Conservation (phyloP, 2,888 invertebrate genomes). For the Brachypalpus laphriformis region DNA sequence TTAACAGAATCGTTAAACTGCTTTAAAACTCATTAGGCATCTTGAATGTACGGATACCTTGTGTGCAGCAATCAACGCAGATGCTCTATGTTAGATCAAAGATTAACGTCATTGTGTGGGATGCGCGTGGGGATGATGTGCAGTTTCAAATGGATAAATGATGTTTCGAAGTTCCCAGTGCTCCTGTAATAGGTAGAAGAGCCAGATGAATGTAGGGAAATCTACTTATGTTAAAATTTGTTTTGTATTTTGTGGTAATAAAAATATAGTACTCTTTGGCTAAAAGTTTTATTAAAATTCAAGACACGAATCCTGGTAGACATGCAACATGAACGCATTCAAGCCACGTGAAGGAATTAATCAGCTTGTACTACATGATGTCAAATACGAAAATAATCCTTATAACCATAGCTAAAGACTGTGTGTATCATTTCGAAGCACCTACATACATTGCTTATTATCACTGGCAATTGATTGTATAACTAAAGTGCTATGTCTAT, state of each 20-base stretch:
- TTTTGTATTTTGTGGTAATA: background rate
- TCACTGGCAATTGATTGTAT: constrained; percentile 20
- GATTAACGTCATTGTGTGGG: constrained; percentile 34
- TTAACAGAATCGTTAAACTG: background rate
- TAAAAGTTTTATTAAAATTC: constrained; percentile 32
- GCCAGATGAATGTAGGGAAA: background rate
- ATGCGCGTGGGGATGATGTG: background rate
- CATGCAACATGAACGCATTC: constrained; percentile 14
- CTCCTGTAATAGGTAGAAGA: background rate
- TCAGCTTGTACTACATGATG: constrained; percentile 9
- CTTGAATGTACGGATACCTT: background rate
- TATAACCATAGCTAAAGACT: background rate
- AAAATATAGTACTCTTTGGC: background rate
- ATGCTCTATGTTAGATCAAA: background rate
- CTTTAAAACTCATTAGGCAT: background rate
- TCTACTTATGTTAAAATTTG: background rate
- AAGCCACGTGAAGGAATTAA: constrained; percentile 38
- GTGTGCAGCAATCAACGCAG: background rate
- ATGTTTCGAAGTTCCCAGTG: constrained; percentile 6
- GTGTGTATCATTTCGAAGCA: background rate
- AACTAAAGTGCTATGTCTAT: background rate
- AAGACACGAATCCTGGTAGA: background rate
- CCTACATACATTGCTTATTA: constrained; percentile 19
- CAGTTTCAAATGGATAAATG: constrained; percentile 34
- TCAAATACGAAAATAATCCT: constrained; percentile 15